Conservation (phyloP, 2,888 invertebrate genomes). For the Rotaria socialis region DNA sequence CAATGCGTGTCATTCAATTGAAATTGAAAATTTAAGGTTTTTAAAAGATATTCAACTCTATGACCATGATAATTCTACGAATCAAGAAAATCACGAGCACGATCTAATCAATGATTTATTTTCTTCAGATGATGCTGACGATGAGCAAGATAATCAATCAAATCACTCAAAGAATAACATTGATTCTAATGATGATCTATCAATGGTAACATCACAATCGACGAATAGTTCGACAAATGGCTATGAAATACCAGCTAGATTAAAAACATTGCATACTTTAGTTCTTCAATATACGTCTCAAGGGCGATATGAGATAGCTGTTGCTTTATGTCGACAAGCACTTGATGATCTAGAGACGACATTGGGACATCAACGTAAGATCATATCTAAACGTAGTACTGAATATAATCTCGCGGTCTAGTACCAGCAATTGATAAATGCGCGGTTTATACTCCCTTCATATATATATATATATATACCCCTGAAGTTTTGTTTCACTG, state of each 20-base stretch:
- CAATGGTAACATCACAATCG: neutral
- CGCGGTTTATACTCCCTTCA: too few species aligned
- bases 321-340: slow-evolving; percentile 98
- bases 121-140: slow-evolving; percentile 38
- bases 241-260: slow-evolving; percentile 91
- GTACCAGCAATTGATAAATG: too few species aligned
- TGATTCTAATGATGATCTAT: slow-evolving; percentile 37
- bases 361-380: slow-evolving; percentile 70
- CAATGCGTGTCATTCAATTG: slow-evolving; percentile 35
- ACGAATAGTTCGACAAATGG: neutral
- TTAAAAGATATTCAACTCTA: slow-evolving; percentile 44
- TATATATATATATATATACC: too few species aligned
- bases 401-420: too few species aligned
- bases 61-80: neutral
- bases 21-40: slow-evolving; percentile 41
- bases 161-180: slow-evolving; percentile 10
- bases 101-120: slow-evolving; percentile 30
- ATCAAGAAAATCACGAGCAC: neutral
- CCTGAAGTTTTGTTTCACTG: too few species aligned
- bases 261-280: slow-evolving; percentile 93
- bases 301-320: slow-evolving; percentile 75
- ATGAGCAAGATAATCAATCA: slow-evolving; percentile 3
- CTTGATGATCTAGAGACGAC: slow-evolving; percentile 97
- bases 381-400: too few species aligned
- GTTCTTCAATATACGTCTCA: slow-evolving; percentile 99